Evolutionary conservation across 2,797 vertebrate species (phyloP).

Genomic region (Coracias cyanogaster): DNA sequence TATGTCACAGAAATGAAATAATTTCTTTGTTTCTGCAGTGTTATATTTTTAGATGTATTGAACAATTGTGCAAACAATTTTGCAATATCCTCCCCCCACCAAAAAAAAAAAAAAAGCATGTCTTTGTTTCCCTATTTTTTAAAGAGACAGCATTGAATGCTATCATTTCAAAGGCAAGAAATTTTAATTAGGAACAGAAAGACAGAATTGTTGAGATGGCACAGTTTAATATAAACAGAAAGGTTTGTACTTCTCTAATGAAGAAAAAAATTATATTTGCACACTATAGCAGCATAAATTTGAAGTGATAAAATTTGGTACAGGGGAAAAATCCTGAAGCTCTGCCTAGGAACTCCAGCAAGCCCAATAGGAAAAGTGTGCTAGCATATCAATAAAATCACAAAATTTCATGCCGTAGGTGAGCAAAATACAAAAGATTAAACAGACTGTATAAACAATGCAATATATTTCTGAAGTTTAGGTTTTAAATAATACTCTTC

Average conservation of each 20-base stretch:
- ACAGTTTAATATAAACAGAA: neutral
- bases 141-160: neutral
- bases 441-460: neutral
- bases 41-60: slow-evolving; percentile 28
- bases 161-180: neutral
- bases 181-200: slow-evolving; percentile 6
- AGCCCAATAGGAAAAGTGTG: neutral
- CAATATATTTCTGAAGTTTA: neutral
- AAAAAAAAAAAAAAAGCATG: neutral
- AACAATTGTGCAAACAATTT: slow-evolving; percentile 48
- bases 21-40: neutral
- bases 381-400: neutral
- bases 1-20: neutral
- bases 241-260: neutral
- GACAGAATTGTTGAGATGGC: neutral
- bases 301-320: neutral
- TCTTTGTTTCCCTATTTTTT: slow-evolving; percentile 21
- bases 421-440: neutral
- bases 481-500: neutral
- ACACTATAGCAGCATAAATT: neutral
- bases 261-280: neutral
- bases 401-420: neutral
- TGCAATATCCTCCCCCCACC: slow-evolving; percentile 27
- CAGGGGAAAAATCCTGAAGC: neutral
- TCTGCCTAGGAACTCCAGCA: neutral